phyloP scores from a whole-genome alignment of 2,888 invertebrate genomes.

The Adineta ricciae region DNA sequence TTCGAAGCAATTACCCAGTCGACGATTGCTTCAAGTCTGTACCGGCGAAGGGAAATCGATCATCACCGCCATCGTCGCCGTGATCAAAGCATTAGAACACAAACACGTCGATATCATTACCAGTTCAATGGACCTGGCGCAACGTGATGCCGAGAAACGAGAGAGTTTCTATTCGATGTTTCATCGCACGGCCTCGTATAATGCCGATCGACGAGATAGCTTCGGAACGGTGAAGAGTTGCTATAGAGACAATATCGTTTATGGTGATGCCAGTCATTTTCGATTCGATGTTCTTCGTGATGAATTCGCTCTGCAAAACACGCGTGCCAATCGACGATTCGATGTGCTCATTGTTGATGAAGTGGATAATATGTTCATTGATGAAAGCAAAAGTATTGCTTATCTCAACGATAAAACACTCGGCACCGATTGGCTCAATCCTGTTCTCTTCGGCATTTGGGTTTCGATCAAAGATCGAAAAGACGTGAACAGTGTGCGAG shows the following conservation, averaged over 20 bases:
- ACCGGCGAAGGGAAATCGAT: conserved; percentile 44
- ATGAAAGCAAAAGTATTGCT: conserved; percentile 19
- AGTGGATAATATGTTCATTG: conserved; percentile 34
- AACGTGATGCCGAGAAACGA: not conserved
- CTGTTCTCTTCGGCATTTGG: no score
- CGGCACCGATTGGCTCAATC: no score
- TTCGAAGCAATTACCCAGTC: no score
- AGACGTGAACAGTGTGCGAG: no score
- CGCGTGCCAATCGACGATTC: not conserved
- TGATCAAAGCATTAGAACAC: not conserved
- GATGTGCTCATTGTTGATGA: conserved; percentile 34
- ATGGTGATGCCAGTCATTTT: conserved; percentile 31
- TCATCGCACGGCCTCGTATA: not conserved
- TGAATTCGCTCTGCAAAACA: conserved; percentile 19
- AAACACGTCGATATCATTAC: conserved; percentile 14
- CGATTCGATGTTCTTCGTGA: conserved; percentile 32
- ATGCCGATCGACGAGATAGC: not conserved
- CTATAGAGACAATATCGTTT: conserved; percentile 32
- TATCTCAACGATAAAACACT: no score
- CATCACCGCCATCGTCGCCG: conserved; percentile 37
- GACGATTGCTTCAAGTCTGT: conserved; percentile 41
- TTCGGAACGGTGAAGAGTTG: not conserved
- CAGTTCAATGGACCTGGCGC: not conserved
- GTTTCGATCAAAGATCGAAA: no score
- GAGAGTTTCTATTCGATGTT: not conserved